These are phyloP conservation scores for Melanotaenia maccullochi DNA, from an alignment of 2,797 vertebrate species.

Conservation along the genomic window DNA sequence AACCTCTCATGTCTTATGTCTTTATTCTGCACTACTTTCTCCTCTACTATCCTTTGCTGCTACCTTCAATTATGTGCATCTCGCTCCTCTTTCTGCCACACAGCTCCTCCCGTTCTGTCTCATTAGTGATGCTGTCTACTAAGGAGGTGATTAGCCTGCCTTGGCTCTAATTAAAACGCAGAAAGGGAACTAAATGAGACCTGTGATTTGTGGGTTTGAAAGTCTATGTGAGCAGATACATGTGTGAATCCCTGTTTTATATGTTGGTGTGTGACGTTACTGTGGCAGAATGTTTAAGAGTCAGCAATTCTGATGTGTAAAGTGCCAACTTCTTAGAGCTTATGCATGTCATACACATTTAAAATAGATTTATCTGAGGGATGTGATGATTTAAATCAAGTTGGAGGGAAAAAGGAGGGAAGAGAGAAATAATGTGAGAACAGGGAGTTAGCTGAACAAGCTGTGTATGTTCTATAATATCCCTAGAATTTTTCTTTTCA, in stretches of 20 bases:
- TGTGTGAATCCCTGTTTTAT: slow-evolving; percentile 15
- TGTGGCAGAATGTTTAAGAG: slow-evolving; percentile 25
- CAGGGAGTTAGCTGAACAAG: not conserved
- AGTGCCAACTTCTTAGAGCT: slow-evolving; percentile 17
- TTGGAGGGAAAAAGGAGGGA: not conserved
- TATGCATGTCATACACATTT: slow-evolving; percentile 21
- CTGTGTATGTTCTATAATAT: not conserved
- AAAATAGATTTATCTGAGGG: slow-evolving; percentile 10
- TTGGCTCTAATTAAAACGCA: slow-evolving; percentile 79
- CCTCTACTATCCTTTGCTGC: slow-evolving; percentile 40
- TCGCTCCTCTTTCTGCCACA: slow-evolving; percentile 42
- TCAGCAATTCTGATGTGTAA: slow-evolving; percentile 27
- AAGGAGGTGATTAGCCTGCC: slow-evolving; percentile 80
- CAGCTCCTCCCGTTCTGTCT: slow-evolving; percentile 75
- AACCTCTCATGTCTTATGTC: slow-evolving; percentile 62
- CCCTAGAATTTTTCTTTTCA: too few relatives aligned
- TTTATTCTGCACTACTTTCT: slow-evolving; percentile 55
- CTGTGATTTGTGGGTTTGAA: slow-evolving; percentile 69
- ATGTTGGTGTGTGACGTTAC: not conserved
- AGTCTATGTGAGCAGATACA: slow-evolving; percentile 11
- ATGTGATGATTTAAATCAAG: slow-evolving; percentile 44
- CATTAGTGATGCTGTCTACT: slow-evolving; percentile 79
- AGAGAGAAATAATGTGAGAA: not conserved
- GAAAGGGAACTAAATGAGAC: slow-evolving; percentile 77
- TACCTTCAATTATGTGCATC: slow-evolving; percentile 61